Evolutionary conservation across 2,888 invertebrate genomes (phyloP).

Genomic region (Sphecodes monilicornis): DNA sequence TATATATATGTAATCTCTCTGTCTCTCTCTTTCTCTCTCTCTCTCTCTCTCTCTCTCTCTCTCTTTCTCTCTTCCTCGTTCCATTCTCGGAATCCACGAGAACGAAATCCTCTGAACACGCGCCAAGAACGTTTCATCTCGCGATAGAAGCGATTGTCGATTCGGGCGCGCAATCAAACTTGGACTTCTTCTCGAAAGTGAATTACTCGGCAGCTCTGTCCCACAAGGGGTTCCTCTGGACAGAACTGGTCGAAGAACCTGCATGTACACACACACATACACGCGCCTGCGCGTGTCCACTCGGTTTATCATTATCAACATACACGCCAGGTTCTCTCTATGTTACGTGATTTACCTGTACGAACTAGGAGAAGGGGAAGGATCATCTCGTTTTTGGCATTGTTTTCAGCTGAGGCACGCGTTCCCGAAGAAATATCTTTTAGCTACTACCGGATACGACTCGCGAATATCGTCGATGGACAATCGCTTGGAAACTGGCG

Average conservation of each 20-base stretch:
- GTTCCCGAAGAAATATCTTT: neutral
- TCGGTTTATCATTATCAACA: constrained; percentile 36
- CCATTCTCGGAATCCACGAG: constrained; percentile 41
- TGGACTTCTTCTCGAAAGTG: constrained; percentile 76
- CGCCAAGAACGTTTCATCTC: constrained; percentile 67
- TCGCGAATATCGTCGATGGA: neutral
- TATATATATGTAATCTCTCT: too few relatives aligned
- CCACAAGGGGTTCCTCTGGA: constrained; percentile 51
- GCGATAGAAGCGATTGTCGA: constrained; percentile 74
- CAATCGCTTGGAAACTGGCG: neutral
- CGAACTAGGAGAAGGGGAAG: neutral
- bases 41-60: too few relatives aligned
- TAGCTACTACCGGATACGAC: neutral
- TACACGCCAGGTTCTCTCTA: neutral
- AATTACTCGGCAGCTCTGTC: constrained; percentile 67
- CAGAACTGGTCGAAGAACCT: constrained; percentile 36
- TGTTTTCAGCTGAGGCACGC: constrained; percentile 18
- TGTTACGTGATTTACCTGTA: constrained; percentile 1
- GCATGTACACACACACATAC: constrained; percentile 11
- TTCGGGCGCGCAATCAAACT: constrained; percentile 75
- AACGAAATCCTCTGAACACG: constrained; percentile 61
- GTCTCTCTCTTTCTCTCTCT: too few relatives aligned
- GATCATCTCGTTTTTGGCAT: constrained; percentile 13
- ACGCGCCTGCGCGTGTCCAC: neutral
- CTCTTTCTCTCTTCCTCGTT: constrained; percentile 18